phyloP scores from a whole-genome alignment of 2,113 vertebrate species.

The Pomatostomus ruficeps region DNA sequence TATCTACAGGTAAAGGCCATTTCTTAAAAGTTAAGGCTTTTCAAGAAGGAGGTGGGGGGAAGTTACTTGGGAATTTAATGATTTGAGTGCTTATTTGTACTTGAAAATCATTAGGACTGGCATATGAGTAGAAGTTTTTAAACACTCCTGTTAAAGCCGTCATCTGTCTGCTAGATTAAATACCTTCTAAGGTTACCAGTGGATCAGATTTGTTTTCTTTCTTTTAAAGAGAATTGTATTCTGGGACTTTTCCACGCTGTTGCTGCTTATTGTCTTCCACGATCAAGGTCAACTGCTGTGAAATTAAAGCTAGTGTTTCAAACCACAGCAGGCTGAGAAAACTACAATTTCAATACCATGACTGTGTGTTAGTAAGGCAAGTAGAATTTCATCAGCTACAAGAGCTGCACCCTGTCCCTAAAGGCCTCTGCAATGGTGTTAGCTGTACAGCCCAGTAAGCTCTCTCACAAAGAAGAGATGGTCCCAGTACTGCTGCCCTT shows the following conservation, averaged over 20 bases:
- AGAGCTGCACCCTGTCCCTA: neutral
- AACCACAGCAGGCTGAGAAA: conserved; percentile 20
- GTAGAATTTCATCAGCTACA: neutral
- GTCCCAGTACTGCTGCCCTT: neutral
- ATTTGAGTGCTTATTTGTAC: neutral
- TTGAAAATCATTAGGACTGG: neutral
- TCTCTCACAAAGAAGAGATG: neutral
- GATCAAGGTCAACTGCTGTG: conserved; percentile 51
- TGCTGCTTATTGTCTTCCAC: conserved; percentile 25
- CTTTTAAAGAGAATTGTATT: conserved; percentile 52
- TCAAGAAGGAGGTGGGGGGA: neutral
- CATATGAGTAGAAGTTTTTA: neutral
- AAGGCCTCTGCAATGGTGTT: neutral
- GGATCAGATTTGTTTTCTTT: conserved; percentile 63
- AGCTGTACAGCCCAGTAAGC: neutral
- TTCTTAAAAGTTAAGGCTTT: neutral
- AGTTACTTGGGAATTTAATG: neutral
- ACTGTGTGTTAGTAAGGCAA: conserved; percentile 7
- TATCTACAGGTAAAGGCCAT: neutral
- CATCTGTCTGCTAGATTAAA: conserved; percentile 36
- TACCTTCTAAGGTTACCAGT: conserved; percentile 59
- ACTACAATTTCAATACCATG: conserved; percentile 7
- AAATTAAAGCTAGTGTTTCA: conserved; percentile 60
- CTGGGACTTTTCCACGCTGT: conserved; percentile 38
- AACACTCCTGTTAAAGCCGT: conserved; percentile 17